A percentile compares a stretch with the other conserved stretches of the same genome.
phyloP scores from a whole-genome alignment of 2,888 invertebrate species.

The Holacanthella duospinosa region DNA sequence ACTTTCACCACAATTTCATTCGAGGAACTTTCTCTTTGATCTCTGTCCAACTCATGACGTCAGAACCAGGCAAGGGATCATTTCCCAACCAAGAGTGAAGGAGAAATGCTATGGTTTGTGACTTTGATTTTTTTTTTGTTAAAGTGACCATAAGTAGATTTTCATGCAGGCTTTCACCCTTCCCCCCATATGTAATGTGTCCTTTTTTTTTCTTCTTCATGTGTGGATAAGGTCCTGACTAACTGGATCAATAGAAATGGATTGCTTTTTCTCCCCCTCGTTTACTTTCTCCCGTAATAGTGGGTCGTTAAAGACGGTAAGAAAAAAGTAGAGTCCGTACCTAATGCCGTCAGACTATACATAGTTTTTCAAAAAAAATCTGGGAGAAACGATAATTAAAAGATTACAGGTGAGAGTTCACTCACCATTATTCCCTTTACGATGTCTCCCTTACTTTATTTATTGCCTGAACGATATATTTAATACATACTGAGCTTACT shows the following conservation, averaged over 20 bases:
- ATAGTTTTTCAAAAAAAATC: background rate
- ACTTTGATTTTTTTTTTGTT: background rate
- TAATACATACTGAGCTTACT: background rate
- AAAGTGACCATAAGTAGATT: conserved; percentile 5
- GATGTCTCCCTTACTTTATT: background rate
- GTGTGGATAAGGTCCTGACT: no score
- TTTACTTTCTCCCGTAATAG: no score
- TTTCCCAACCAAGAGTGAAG: background rate
- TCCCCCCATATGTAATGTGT: background rate
- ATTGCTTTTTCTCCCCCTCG: background rate
- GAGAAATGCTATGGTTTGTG: no score
- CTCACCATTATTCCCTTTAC: background rate
- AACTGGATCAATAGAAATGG: background rate
- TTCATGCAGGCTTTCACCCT: background rate
- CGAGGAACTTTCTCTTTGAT: background rate
- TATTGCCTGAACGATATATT: background rate
- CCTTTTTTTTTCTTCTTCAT: no score
- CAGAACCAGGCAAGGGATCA: background rate
- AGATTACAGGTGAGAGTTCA: background rate
- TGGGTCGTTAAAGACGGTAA: no score
- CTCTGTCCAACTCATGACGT: background rate
- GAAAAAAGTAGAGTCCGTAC: no score
- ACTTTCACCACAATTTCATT: no score
- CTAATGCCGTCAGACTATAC: no score
- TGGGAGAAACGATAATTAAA: background rate